Conservation (phyloP, 2,888 invertebrate species). For the Callosobruchus maculatus region DNA sequence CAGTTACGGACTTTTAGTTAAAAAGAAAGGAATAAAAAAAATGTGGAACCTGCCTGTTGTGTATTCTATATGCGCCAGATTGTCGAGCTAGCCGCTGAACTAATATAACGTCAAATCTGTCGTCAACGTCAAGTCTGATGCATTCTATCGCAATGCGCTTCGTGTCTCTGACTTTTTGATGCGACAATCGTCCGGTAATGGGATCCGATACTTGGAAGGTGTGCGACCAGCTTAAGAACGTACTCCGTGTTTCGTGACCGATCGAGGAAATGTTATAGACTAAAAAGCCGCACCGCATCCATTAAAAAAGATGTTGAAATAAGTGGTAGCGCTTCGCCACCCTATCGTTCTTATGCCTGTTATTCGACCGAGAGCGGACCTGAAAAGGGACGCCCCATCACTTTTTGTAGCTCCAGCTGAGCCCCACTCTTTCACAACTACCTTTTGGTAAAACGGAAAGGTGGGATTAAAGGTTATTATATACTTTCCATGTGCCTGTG, state of each 20-base stretch:
- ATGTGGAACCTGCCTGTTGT: too few relatives aligned
- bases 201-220: background rate
- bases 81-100: too few relatives aligned
- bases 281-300: conserved; percentile 25
- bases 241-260: background rate
- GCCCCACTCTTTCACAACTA: background rate
- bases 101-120: too few relatives aligned
- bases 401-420: background rate
- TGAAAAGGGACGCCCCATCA: background rate
- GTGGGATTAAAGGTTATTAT: background rate
- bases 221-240: background rate
- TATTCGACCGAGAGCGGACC: conserved; percentile 14
- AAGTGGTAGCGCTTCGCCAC: conserved; percentile 41
- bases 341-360: conserved; percentile 39
- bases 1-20: too few relatives aligned
- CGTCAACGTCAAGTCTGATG: too few relatives aligned
- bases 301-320: conserved; percentile 25
- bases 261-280: background rate
- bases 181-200: too few relatives aligned
- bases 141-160: too few relatives aligned
- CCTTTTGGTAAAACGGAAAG: background rate
- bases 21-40: too few relatives aligned
- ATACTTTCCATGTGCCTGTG: background rate
- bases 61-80: too few relatives aligned
- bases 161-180: too few relatives aligned